Evolutionary conservation across 1,140 invertebrate species (phyloP), one percentile per base, ranked within the genome.

Genomic region (Diorhabda carinulata): DNA sequence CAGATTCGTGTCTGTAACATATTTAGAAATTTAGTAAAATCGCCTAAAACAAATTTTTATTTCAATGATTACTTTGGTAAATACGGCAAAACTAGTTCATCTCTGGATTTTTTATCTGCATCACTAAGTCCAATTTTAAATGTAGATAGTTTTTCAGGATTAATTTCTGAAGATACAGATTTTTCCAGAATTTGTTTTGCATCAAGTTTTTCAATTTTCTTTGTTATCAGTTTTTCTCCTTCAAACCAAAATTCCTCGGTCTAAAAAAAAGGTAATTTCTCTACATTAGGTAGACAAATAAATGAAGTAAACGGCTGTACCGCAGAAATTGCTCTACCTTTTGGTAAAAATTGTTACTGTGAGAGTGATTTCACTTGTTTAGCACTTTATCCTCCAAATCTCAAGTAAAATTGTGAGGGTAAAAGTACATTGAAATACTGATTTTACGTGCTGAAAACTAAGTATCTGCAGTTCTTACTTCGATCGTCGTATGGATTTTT

Each of bases 71-170:
- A 80, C 78, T 72, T 78, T 6, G 80, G 79, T 67, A 80, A 75
- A 72, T 86, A 87, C 2, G 86, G 86, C 60, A 87, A 77, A 64
- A 86, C 79, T 42, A 87, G 72, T 72, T 84, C 82, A 71, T 84
- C 81, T 68, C 84, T 84, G 40, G 83, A 82, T 43, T 83, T 67
- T 74, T 85, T 85, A 52, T 85, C 85, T 61, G 82, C 78, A 73
- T 86, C 85, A 59, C 84, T 83, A 2, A 86, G 78, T 74, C 83
- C 82, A 76, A 87, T 86, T 78, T 85, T 87, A 73, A 87, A 87
- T 69, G 86, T 86, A 2, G 86, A 77, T 4, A 87, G 76, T 64
- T 81, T 81, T 57, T 81, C 79, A 5, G 85, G 84, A 60, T 75
- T 72, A 10, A 78, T 73, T 69, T 68, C 45, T 5, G 64, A 63